Percentiles rank a stretch among this genome's conserved stretches.
Conservation (phyloP, 2,888 invertebrate genomes). For the Isotomurus palustris region DNA sequence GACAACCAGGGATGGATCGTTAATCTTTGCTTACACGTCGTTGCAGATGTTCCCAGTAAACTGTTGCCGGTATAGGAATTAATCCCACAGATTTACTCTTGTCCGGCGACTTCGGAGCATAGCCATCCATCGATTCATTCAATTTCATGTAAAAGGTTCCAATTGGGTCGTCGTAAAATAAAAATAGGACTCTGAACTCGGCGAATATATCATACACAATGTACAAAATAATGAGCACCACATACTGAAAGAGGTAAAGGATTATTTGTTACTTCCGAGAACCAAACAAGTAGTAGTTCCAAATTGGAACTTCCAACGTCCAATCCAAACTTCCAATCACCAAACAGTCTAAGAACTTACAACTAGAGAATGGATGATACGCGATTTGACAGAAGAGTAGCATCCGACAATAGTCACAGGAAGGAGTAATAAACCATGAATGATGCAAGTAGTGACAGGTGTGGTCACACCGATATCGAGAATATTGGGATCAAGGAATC, state of each 20-base stretch:
- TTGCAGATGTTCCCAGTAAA: constrained; percentile 35
- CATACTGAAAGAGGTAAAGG: constrained; percentile 25
- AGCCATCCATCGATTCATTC: constrained; percentile 13
- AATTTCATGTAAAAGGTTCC: constrained; percentile 14
- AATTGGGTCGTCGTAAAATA: constrained; percentile 10
- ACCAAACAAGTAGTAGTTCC: too few relatives aligned
- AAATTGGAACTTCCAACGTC: too few relatives aligned
- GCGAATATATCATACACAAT: constrained; percentile 15
- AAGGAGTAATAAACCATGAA: constrained; percentile 25
- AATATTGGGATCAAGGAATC: constrained; percentile 9
- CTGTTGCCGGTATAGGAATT: constrained; percentile 13
- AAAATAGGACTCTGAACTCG: constrained; percentile 20
- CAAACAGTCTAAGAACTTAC: too few relatives aligned
- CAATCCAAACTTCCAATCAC: too few relatives aligned
- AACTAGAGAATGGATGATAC: too few relatives aligned
- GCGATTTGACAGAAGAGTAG: constrained; percentile 28
- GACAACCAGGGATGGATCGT: background rate
- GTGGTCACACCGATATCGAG: constrained; percentile 26
- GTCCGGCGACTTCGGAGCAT: constrained; percentile 15
- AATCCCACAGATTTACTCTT: constrained; percentile 16
- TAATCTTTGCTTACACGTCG: constrained; percentile 13
- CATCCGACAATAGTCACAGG: constrained; percentile 29
- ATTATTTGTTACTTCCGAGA: too few relatives aligned
- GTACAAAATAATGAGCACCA: constrained; percentile 17
- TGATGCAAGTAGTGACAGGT: constrained; percentile 34